Evolutionary conservation across 1,140 invertebrate species (phyloP).

Genomic region (Sarcophaga peregrina): DNA sequence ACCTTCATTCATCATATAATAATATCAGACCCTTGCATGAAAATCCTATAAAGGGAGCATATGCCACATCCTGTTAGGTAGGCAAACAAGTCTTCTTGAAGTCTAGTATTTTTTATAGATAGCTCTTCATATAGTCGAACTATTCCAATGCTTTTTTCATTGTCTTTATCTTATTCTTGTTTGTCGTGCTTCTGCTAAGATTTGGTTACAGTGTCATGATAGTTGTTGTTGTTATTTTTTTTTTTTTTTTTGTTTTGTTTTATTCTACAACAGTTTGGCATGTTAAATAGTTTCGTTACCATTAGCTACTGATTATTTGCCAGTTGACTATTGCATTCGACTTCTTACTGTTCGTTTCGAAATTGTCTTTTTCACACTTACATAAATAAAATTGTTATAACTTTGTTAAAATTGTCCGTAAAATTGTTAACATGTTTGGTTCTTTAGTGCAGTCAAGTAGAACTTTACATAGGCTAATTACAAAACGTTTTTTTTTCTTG

Average conservation of each 20-base stretch:
- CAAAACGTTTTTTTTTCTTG: not conserved
- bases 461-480: not conserved
- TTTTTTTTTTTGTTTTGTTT: not conserved
- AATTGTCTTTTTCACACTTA: slow-evolving; percentile 41
- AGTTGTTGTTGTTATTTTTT: not conserved
- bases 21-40: too few relatives aligned
- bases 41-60: too few relatives aligned
- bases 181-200: slow-evolving; percentile 5
- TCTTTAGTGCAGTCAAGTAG: too few relatives aligned
- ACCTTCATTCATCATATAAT: too few relatives aligned
- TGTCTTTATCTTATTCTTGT: not conserved
- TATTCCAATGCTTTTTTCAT: not conserved
- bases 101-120: too few relatives aligned
- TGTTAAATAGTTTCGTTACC: slow-evolving; percentile 18
- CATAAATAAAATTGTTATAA: slow-evolving; percentile 37
- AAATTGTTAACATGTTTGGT: not conserved
- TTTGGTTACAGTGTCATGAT: slow-evolving; percentile 12
- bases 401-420: not conserved
- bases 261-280: not conserved
- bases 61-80: too few relatives aligned
- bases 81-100: too few relatives aligned
- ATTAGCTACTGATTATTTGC: slow-evolving; percentile 3
- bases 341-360: slow-evolving; percentile 31
- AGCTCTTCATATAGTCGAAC: too few relatives aligned
- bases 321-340: slow-evolving; percentile 19